Base-by-base conservation (phyloP, 2,797 vertebrate species). In the Rhyacichthys aspro region DNA sequence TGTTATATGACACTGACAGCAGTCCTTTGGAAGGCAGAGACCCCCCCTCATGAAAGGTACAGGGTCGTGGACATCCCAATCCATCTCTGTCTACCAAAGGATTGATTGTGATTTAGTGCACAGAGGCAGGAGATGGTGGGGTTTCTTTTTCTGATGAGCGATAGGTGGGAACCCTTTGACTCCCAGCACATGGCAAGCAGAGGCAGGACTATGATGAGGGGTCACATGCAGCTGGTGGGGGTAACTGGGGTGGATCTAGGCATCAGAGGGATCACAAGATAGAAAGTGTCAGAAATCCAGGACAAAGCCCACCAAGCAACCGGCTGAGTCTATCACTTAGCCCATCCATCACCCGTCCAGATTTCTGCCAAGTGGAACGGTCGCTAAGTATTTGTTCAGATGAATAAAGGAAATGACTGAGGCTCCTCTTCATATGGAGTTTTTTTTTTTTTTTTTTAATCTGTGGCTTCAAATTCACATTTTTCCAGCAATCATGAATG, bases 331-430 rank as follows among this genome's bases (percentile, higher is more conserved):
- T 85, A 89, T 91, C 87, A 78, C 63, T 67, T 50, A 78, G 52
- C 68, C 85, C 92, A 92, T 91, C 94, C 90, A 90, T 85, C 86
- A 91, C 72, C 16, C 39, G 16, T 71, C 67, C 77, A 74, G 81
- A 89, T 86, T 91, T 91, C 90, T 92, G 90, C 90, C 23, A 89
- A 91, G 87, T 84, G 34, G 87, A 93, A 90, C 88, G 87, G 91
- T 90, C 83, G 83, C 87, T 86, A 91, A 84, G 91, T 93, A 94
- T 93, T 94, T 89, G 89, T 93, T 94, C 88, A 89, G 86, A 79
- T 82, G 91, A 91, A 94, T 95, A 80, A 81, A 61, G 90, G 66
- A 62, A 90, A 90, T 86, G 91, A 92, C 89, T 90, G 89, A 76
- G 83, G 90, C 88, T 87, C 87, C 86, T 28, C 23, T 28, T 15